Conservation (phyloP, 2,888 invertebrate genomes). For the Rhagophthalmus giganteus region DNA sequence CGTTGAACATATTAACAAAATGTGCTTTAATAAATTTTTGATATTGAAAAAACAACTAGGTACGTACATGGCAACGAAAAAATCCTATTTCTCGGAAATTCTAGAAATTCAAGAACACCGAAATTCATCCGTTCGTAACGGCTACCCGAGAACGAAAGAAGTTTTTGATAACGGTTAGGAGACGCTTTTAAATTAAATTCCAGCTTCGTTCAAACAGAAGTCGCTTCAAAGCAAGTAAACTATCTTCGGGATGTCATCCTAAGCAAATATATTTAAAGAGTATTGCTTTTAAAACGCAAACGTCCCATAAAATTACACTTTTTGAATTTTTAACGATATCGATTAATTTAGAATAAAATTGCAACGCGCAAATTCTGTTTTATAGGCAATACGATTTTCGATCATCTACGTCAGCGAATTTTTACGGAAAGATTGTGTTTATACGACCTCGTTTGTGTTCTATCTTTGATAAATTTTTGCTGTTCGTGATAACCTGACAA, state of each 20-base stretch:
- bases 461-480: slow-evolving; percentile 18
- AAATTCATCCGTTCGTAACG: too few species aligned
- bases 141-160: too few species aligned
- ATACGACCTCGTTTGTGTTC: slow-evolving; percentile 9
- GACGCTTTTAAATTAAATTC: slow-evolving; percentile 30
- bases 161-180: slow-evolving; percentile 26
- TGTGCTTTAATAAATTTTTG: too few species aligned
- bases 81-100: background rate
- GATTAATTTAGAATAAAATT: too few species aligned
- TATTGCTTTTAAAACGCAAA: slow-evolving; percentile 1
- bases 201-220: slow-evolving; percentile 23
- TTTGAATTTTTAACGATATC: slow-evolving; percentile 3
- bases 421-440: slow-evolving; percentile 12
- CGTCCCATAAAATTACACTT: slow-evolving; percentile 2
- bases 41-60: background rate
- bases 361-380: background rate
- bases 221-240: slow-evolving; percentile 28
- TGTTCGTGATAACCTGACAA: slow-evolving; percentile 18
- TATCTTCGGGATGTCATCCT: slow-evolving; percentile 23
- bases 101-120: background rate
- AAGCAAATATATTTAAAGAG: slow-evolving; percentile 19
- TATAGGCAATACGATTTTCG: too few species aligned
- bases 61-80: too few species aligned
- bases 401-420: slow-evolving; percentile 8
- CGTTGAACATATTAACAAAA: too few species aligned